Evolutionary conservation across 2,797 vertebrate genomes (phyloP).

Genomic region (Todus mexicanus): DNA sequence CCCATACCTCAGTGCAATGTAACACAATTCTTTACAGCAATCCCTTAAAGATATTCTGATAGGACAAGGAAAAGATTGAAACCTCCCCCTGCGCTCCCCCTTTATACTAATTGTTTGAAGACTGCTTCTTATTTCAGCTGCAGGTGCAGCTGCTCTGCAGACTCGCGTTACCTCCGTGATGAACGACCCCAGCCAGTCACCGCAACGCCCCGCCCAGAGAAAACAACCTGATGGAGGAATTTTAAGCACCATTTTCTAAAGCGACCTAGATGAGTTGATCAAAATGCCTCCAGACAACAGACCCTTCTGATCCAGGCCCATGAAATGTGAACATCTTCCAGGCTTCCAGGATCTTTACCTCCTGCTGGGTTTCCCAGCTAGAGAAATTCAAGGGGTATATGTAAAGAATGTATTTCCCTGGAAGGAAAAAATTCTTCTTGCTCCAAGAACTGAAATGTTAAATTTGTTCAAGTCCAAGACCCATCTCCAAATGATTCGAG

Average conservation of each 20-base stretch:
- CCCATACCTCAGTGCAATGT: not conserved
- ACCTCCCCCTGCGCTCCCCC: not conserved
- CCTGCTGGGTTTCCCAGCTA: constrained; percentile 4
- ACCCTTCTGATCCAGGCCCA: not conserved
- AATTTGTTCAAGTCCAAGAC: not conserved
- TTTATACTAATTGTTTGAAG: not conserved
- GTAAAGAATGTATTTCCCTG: not conserved
- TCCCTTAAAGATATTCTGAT: not conserved
- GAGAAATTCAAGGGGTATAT: not conserved
- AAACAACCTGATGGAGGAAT: not conserved
- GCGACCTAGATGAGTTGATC: not conserved
- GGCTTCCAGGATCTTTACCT: constrained; percentile 8
- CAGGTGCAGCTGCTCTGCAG: not conserved
- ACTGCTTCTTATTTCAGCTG: not conserved
- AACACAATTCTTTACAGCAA: not conserved
- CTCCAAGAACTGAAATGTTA: not conserved
- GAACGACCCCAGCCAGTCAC: not conserved
- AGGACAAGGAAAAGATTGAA: not conserved
- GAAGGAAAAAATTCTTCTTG: not conserved
- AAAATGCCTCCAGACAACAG: not conserved
- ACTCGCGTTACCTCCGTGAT: not conserved
- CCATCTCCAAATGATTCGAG: not conserved
- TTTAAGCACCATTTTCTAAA: not conserved
- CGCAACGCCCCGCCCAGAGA: not conserved
- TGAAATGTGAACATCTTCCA: not conserved